phyloP scores from a whole-genome alignment of 2,888 invertebrate genomes.

The Flexamia atlantica region DNA sequence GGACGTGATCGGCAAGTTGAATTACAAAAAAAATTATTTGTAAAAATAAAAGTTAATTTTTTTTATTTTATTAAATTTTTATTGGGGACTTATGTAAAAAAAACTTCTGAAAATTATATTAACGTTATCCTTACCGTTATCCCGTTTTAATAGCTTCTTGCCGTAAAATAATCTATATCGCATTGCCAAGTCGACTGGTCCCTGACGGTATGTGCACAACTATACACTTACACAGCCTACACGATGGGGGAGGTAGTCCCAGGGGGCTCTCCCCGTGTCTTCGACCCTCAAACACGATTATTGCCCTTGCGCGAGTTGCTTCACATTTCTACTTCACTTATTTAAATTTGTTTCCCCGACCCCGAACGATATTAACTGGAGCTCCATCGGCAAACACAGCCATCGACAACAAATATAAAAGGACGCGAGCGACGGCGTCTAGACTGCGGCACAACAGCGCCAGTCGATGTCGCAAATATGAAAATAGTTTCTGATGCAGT shows the following conservation, averaged over 20 bases:
- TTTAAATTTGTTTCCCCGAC: constrained; percentile 56
- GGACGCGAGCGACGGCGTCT: constrained; percentile 25
- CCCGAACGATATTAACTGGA: constrained; percentile 8
- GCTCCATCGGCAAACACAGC: constrained; percentile 1
- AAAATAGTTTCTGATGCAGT: constrained; percentile 35
- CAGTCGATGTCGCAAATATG: constrained; percentile 35
- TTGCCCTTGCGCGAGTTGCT: constrained; percentile 57
- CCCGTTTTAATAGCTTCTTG: too few species aligned
- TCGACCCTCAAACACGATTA: constrained; percentile 59
- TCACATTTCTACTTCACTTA: constrained; percentile 55
- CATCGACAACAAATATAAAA: constrained; percentile 17
- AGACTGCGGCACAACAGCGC: constrained; percentile 37
- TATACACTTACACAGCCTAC: not conserved
- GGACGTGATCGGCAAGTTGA: too few species aligned
- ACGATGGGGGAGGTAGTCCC: constrained; percentile 29
- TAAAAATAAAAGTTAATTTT: too few species aligned
- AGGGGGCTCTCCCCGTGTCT: constrained; percentile 20
- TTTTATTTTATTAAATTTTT: too few species aligned
- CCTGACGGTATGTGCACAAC: too few species aligned
- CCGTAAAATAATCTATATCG: too few species aligned
- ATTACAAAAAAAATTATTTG: too few species aligned
- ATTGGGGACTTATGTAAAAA: too few species aligned
- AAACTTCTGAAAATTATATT: too few species aligned
- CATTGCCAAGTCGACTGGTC: too few species aligned
- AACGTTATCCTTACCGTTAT: too few species aligned